Conservation (phyloP, 1,140 invertebrate species). For the Calliopsis andreniformis region DNA sequence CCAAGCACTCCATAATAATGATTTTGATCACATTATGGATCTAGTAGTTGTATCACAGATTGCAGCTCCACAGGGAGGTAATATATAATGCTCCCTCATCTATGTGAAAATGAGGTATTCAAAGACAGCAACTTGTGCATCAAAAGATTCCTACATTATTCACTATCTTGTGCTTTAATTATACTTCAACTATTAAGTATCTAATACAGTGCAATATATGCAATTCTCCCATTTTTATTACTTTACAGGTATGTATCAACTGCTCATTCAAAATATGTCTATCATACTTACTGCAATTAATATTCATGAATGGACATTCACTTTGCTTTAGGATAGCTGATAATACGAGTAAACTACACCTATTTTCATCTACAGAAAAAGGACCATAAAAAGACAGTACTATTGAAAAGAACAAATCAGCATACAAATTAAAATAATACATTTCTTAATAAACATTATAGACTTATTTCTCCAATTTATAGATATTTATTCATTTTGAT, state of each 20-base stretch:
- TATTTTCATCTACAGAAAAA: slow-evolving; percentile 31
- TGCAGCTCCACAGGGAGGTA: slow-evolving; percentile 51
- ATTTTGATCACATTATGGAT: slow-evolving; percentile 53
- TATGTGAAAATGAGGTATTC: slow-evolving; percentile 47
- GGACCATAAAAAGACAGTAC: not conserved
- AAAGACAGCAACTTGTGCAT: slow-evolving; percentile 53
- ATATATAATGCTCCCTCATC: slow-evolving; percentile 43
- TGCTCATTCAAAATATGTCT: not conserved
- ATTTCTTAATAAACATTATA: slow-evolving; percentile 6
- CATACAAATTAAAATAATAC: not conserved
- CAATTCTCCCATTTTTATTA: slow-evolving; percentile 8
- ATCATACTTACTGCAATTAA: not conserved
- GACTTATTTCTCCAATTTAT: slow-evolving; percentile 13
- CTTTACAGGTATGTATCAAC: not conserved
- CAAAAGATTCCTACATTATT: slow-evolving; percentile 20
- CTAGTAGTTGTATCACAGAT: slow-evolving; percentile 63
- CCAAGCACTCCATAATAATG: slow-evolving; percentile 48
- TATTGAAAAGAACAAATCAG: not conserved
- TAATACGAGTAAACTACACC: no score
- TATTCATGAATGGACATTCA: not conserved
- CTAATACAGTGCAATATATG: slow-evolving; percentile 8
- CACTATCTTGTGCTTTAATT: slow-evolving; percentile 44
- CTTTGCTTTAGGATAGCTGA: slow-evolving; percentile 18
- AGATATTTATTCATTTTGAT: slow-evolving; percentile 9
- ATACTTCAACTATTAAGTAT: slow-evolving; percentile 18